These are phyloP conservation scores for Tarsius wallacei DNA, from an alignment of 2,797 vertebrate genomes.

Conservation along the genomic window DNA sequence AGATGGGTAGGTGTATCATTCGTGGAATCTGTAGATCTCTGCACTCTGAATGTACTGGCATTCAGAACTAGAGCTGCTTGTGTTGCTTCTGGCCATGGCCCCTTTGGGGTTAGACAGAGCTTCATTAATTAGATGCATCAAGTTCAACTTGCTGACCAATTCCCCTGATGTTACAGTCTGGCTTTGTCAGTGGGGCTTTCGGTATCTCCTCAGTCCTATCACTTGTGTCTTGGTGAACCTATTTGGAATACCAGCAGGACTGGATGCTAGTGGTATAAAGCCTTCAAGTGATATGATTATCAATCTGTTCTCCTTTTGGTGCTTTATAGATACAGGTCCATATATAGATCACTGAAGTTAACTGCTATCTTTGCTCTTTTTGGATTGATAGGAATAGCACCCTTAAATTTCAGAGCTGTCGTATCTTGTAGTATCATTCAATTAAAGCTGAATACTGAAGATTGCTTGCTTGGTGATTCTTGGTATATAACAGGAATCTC, in stretches of 20 bases:
- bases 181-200: neutral
- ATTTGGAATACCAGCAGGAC: neutral
- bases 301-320: neutral
- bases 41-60: neutral
- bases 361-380: neutral
- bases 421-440: rapidly evolving
- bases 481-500: neutral
- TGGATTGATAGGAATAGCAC: neutral
- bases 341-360: neutral
- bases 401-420: neutral
- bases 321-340: neutral
- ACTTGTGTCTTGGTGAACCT: neutral
- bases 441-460: neutral
- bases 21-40: neutral
- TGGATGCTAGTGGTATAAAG: neutral
- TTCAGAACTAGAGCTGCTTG: neutral
- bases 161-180: neutral
- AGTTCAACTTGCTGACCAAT: neutral
- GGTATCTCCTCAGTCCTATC: neutral
- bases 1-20: neutral
- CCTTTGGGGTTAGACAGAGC: neutral
- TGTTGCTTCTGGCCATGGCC: neutral
- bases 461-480: neutral
- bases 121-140: neutral
- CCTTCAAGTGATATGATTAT: neutral